Base-by-base conservation (phyloP, 2,888 invertebrate species). In the Eubasilissa splendida region DNA sequence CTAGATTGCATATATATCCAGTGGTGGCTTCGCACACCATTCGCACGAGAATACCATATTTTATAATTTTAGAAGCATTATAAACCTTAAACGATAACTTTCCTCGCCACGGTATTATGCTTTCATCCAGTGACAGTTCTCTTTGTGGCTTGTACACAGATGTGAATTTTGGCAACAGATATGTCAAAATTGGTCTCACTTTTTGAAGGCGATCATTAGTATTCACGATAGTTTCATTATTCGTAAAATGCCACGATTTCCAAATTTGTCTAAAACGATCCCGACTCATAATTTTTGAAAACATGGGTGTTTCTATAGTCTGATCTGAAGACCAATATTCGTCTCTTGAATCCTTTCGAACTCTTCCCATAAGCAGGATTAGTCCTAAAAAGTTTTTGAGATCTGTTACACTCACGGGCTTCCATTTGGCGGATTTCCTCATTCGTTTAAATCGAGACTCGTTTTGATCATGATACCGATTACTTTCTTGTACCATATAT, bases 201-300 rank as follows among this genome's bases (percentile, higher is more conserved):
- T 74, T 74, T 12, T 59, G 59, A 31, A 74, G 52, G n/a, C 31
- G 53, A 54, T 73, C 71, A 22, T 54, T 54, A 12, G 14, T 31
- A 31, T 73, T 56, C 56, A 54, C 52, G 7, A 73, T 22, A 73
- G 53, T 52, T 79, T 83, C 83, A 58, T 83, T 76, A 50, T 80
- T 82, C 7, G 76, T 77, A 22, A 83, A 82, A 73, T 82, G 77
- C 80, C 80, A 74, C 70, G 78, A 54, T 22, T 65, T 66, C 60
- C 77, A 77, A 78, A 78, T 80, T 82, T 82, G 83, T 70, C 78
- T 66, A 33, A 83, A 83, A 79, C 81, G 81, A 75, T 82, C 79
- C 68, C 60, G 80, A 65, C 63, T 81, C 81, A 65, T 84, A 77
- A 76, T 84, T 70, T 75, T 80, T 78, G 80, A 70, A 73, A 66